Evolutionary conservation across 2,888 invertebrate species (phyloP), one percentile per base, ranked within the genome.

Genomic region (Dromius quadrimaculatus): DNA sequence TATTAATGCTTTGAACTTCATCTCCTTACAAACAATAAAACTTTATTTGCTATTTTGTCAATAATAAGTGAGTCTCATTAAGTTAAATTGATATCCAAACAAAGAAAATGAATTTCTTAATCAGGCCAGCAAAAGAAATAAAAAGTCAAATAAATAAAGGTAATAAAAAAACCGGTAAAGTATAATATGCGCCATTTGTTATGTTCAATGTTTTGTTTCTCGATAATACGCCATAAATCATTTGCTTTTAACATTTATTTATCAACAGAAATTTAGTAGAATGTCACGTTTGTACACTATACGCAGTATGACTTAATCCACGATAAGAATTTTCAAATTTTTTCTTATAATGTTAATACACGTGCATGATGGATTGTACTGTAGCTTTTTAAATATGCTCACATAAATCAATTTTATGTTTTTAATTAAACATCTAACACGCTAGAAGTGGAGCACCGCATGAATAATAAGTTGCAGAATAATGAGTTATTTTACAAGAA

Each of bases 171-270:
- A 54, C 28, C 50, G 28, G 41, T 54, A 20, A 54, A 54, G 28
- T 54, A 15, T 54, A 54, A 43, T 19, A 15, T 9, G 28, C 50
- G 50, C 28, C 50, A 54, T 54, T 54, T 54, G 50, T 54, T 11
- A 28, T 50, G 6, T 28, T 23, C 41, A 41, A 4, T 41, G 41
- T 11, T 41, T 41, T 15, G 50, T 54, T 54, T 28, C 50, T 28
- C 50, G 50, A 15, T 28, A 54, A 54, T 54, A 13, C 6, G 28
- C 15, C 8, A 54, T 54, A 28, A 54, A 54, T 54, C 50, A 54
- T 54, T 23, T 23, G 28, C 50, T 54, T 54, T 54, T 54, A 28
- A 54, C 28, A 28, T 54, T 54, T 54, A 54, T 54, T 54, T 54
- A 54, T 54, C 28, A 54, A 54, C 50, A 54, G 28, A 28, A 23